Evolutionary conservation across 1,140 invertebrate genomes (phyloP).

Genomic region (Brachionus manjavacas): DNA sequence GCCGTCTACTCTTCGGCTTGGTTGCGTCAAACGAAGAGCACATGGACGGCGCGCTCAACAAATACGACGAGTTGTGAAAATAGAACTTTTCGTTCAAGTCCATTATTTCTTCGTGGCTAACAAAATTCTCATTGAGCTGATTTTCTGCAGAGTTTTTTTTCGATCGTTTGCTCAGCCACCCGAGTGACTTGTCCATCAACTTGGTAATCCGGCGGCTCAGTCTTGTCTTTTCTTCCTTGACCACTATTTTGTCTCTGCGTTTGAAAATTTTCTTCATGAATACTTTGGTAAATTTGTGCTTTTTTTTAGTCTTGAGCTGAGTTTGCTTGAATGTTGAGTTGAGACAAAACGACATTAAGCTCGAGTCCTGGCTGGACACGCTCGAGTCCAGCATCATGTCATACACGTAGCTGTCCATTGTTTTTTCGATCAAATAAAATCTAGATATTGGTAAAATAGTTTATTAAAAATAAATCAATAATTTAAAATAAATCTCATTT

Average conservation of each 20-base stretch:
- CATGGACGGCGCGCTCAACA: slow-evolving; percentile 10
- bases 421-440: not conserved
- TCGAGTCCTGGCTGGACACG: not conserved
- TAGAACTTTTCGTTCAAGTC: slow-evolving; percentile 18
- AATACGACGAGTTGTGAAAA: slow-evolving; percentile 8
- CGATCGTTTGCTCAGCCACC: not conserved
- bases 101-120: not conserved
- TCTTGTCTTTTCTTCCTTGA: not conserved
- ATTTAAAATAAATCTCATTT: too few species aligned
- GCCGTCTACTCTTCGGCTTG: not conserved
- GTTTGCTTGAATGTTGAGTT: not conserved
- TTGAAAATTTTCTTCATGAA: not conserved
- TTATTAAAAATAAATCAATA: not conserved
- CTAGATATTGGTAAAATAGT: not conserved
- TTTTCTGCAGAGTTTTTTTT: not conserved
- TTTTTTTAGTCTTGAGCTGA: not conserved
- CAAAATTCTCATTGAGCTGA: not conserved
- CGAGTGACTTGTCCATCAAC: slow-evolving; percentile 7
- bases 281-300: not conserved
- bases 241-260: not conserved
- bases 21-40: not conserved
- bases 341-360: not conserved
- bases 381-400: not conserved
- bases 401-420: not conserved
- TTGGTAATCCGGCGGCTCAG: not conserved